Evolutionary conservation across 2,797 vertebrate species (phyloP).

Genomic region (Anolis apletophallus): DNA sequence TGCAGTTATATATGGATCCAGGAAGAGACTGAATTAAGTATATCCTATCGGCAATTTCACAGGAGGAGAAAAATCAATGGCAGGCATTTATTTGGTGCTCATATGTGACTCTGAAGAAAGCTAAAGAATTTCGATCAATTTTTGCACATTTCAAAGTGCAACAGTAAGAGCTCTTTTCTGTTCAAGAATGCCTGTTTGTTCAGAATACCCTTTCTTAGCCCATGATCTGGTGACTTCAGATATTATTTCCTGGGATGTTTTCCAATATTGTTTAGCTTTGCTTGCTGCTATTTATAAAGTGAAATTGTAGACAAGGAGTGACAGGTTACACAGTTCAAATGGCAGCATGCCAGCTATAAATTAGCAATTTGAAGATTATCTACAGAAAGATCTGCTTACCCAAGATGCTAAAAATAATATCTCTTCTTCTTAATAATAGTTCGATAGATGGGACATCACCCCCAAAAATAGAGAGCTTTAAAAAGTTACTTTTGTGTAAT

Average conservation of each 20-base stretch:
- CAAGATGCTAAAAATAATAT: slow-evolving; percentile 59
- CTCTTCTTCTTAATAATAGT: slow-evolving; percentile 40
- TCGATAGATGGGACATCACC: slow-evolving; percentile 22
- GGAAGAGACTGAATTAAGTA: slow-evolving; percentile 20
- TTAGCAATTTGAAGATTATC: slow-evolving; percentile 50
- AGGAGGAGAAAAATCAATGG: slow-evolving; percentile 31
- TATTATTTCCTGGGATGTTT: slow-evolving; percentile 17
- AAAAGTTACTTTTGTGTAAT: slow-evolving; percentile 24
- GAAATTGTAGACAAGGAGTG: slow-evolving; percentile 36
- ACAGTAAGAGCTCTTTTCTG: neutral
- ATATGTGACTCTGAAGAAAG: neutral
- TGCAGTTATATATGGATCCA: slow-evolving; percentile 32
- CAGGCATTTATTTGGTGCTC: slow-evolving; percentile 26
- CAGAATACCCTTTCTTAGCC: neutral
- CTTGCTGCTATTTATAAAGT: slow-evolving; percentile 42
- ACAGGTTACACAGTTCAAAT: slow-evolving; percentile 39
- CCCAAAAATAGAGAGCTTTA: slow-evolving; percentile 38
- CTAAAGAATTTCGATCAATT: slow-evolving; percentile 13
- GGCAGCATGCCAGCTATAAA: slow-evolving; percentile 48
- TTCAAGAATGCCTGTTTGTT: slow-evolving; percentile 7
- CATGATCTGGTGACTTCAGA: slow-evolving; percentile 13
- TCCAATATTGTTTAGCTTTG: slow-evolving; percentile 10
- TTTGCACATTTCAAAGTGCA: slow-evolving; percentile 16
- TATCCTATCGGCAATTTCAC: slow-evolving; percentile 42
- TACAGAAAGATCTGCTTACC: slow-evolving; percentile 58